Evolutionary conservation across 2,888 invertebrate genomes (phyloP), one percentile per base, ranked within the genome.

Genomic region (Atethmia centrago): DNA sequence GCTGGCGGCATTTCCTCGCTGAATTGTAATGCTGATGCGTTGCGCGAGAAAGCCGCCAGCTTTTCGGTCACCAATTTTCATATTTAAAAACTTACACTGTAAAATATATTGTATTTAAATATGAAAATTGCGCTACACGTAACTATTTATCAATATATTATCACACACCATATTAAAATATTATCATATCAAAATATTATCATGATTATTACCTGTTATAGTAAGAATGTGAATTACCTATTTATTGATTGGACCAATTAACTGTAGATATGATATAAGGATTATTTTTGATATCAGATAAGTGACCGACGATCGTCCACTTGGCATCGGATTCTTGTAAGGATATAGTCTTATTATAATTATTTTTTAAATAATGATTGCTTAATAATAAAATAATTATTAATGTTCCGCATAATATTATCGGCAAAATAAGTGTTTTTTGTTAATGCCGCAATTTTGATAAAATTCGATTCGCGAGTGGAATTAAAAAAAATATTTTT

Each of bases 251-350:
- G 91, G 82, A 89, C 87, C 93, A 93, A 94, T 94, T 94, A 94
- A 92, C 80, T 84, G 68, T 79, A 87, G 91, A 93, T 92, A 92
- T 89, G 94, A 95, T 94, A 95, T 91, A 86, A 82, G 88, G 90
- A 94, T 94, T 92, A 94, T 85, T 89, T 87, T 83, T 87, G 86
- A 85, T 92, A 92, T 91, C 92, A 84, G 94, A 94, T 94, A 94
- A 92, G 80, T 82, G 53, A n/a, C 69, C 72, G 73, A 77, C 82
- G 83, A 80, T 90, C 92, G 90, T 87, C 90, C 95, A 95, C 92
- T 95, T 93, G 85, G 90, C 87, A 78, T 83, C 88, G 86, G 86
- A 88, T 90, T 88, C 91, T 92, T 92, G 93, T 90, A 90, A 91
- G 92, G 87, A 88, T 83, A 85, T 84, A 77, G 82, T 84, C 88